Base-by-base conservation (phyloP, 1,140 invertebrate species). In the Melipona quadrifasciata region DNA sequence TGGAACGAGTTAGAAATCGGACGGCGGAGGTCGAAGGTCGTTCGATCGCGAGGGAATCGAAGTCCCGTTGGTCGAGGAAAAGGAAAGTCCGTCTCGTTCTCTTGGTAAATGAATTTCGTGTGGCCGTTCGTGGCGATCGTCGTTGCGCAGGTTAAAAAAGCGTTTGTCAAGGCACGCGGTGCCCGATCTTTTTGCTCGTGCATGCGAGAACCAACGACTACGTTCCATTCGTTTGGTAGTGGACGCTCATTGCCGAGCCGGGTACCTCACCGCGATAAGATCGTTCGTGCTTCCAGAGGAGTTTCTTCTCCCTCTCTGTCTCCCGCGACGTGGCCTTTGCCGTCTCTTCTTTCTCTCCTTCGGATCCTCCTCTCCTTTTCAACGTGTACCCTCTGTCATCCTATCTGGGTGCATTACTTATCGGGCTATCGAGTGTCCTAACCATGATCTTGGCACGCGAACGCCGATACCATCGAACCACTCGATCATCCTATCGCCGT, bases 401-500 rank as follows among this genome's bases (percentile, higher is more conserved):
- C 92, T 91, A 92, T 92, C 92, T 90, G 84, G 87, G 87, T 90
- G 89, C 90, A 92, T 92, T 93, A 91, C 91, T 93, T 93, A 92
- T 93, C 90, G 86, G 88, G 82, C 86, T 91, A 92, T 92, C 90
- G 87, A 92, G 88, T 91, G 90, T 91, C 89, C 88, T 85, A 90
- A 87, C 86, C 89, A 89, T 91, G 90, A 93, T 93, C 92, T 86
- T 91, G 92, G 91, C 91, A 92, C 91, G 92, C 92, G 91, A 93
- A 86, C 87, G 64, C 68, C 74, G 92, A 93, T 94, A 93, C 88
- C 53, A 94, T 94, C 93, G 88, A 68, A 64, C 77, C 92, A 85
- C 87, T 93, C 92, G 92, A 93, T 93, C 93, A 93, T 93, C 92
- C 92, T 92, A 93, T 94, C 93, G 88, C 92, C 91, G 92, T 77